Base-by-base conservation (phyloP, 1,140 invertebrate species). In the Papilio glaucus region DNA sequence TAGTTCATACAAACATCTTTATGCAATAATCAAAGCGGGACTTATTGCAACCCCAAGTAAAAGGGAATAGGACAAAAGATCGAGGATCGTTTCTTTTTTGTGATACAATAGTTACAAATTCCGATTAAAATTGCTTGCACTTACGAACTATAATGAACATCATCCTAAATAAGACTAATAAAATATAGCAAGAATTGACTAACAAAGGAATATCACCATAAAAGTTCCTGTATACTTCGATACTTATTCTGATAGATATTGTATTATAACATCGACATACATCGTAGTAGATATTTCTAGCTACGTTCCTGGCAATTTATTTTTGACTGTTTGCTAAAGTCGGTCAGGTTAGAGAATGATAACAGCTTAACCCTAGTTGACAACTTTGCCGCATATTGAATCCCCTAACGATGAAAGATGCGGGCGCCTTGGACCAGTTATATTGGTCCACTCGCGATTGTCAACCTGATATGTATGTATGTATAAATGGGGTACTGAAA, bases 11-110 rank as follows among this genome's bases (percentile, higher is more conserved):
- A 6, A 33, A 26, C 21, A 57, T 1, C 49, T 4, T 26, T 3
- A 13, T 24, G 49, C 21, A 26, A 57, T 57, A 57, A 57, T 18
- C 13, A 24, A 57, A 26, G 49, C 49, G 49, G 49, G 49, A 53
- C 49, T 53, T 53, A 24, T 53, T 24, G 21, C 9, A 10, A 53
- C 49, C 49, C 49, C 49, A 26, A 53, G 21, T 24, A 4, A 12
- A 53, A 53, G 67, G 67, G 67, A 10, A 69, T 33, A 69, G 42
- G 15, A 69, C 41, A 33, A 18, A 24, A 42, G 21, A 3, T 21
- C 12, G 63, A 24, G 63, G 63, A 42, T 42, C 4, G 49, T 24
- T 49, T 9, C 49, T 53, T 13, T 41, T 1, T 49, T 53, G 49
- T 53, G 49, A 53, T 67, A 24, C 18, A 39, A 8, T 29, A 60